A percentile compares a stretch with the other conserved stretches of the same genome.
Conservation (phyloP, 2,888 invertebrate species). For the Piscicola geometra region DNA sequence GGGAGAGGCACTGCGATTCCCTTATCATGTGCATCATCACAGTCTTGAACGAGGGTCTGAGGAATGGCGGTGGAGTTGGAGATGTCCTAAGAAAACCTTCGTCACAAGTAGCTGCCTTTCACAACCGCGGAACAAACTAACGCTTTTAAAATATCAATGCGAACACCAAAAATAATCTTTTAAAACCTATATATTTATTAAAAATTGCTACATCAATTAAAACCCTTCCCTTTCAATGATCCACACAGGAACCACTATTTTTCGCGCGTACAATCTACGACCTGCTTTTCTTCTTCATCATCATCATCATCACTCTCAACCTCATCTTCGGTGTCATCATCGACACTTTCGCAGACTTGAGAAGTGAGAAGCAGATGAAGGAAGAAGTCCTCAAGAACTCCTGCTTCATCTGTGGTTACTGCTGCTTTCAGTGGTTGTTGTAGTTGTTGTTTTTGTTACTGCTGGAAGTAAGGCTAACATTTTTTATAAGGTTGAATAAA, state of each 20-base stretch:
- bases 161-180: too few species aligned
- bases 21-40: constrained; percentile 98
- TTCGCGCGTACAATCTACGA: constrained; percentile 94
- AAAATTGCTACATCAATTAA: too few species aligned
- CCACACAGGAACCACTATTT: constrained; percentile 74
- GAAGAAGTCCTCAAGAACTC: constrained; percentile 93
- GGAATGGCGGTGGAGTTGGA: constrained; percentile 99
- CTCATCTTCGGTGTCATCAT: constrained; percentile 99
- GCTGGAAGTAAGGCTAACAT: too few species aligned
- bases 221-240: too few species aligned
- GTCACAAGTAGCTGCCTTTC: neutral
- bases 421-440: neutral
- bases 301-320: constrained; percentile 98
- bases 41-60: constrained; percentile 90
- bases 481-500: too few species aligned
- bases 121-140: neutral
- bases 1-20: constrained; percentile 90
- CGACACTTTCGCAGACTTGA: constrained; percentile 97
- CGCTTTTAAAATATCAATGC: neutral
- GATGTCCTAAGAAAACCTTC: constrained; percentile 86
- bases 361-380: constrained; percentile 98
- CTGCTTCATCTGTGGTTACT: constrained; percentile 90
- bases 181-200: too few species aligned
- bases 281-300: constrained; percentile 96
- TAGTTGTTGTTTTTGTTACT: neutral